These are phyloP conservation scores for Cerastis rubricosa DNA, from an alignment of 2,888 invertebrate species.

Conservation along the genomic window DNA sequence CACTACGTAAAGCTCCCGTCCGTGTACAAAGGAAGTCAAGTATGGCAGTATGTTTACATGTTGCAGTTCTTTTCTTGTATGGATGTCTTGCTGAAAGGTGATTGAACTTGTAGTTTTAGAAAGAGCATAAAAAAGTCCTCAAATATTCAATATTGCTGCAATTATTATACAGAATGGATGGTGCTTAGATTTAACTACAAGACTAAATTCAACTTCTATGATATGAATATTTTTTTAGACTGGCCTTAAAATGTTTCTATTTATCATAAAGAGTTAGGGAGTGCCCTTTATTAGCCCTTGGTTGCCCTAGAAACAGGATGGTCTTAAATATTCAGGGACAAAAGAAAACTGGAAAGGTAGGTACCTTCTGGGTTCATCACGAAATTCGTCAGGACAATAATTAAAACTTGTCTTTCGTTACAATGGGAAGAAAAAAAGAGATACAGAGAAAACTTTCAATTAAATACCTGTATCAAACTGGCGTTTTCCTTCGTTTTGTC, in stretches of 20 bases:
- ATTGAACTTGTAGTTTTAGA: neutral
- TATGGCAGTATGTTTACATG: conserved; percentile 95
- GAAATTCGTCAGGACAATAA: neutral
- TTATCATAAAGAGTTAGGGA: neutral
- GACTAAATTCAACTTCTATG: too few relatives aligned
- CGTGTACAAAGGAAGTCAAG: conserved; percentile 94
- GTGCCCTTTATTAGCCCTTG: conserved; percentile 61
- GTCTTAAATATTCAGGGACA: neutral
- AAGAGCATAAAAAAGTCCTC: neutral
- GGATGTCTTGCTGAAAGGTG: conserved; percentile 93
- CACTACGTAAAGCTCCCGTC: conserved; percentile 94
- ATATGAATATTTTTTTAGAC: neutral
- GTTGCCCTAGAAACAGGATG: conserved; percentile 49
- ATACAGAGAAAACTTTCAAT: neutral
- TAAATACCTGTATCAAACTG: conserved; percentile 89
- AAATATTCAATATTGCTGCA: neutral
- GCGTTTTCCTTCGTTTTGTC: conserved; percentile 93
- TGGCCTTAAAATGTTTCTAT: neutral
- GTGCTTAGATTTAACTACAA: neutral
- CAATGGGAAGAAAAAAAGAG: neutral
- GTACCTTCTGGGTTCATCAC: neutral
- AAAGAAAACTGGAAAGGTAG: conserved; percentile 3
- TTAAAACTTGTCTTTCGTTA: neutral
- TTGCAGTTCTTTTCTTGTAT: conserved; percentile 94
- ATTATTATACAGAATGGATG: neutral